Conservation (phyloP, 1,140 invertebrate genomes). For the Conopomorpha cramerella region DNA sequence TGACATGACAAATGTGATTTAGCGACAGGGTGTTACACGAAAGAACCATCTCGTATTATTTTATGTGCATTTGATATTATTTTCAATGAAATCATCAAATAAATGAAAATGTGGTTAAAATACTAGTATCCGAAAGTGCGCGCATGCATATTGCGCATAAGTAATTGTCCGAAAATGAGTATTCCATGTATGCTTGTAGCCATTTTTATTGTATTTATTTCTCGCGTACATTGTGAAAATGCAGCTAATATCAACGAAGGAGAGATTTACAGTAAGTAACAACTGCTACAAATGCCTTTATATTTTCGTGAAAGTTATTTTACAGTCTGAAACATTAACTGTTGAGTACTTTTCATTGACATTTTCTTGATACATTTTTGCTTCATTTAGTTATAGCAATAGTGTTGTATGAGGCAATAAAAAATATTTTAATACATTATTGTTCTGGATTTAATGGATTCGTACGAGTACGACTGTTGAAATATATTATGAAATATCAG, state of each 20-base stretch:
- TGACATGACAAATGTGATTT: background rate
- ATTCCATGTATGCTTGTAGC: slow-evolving; percentile 48
- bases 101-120: slow-evolving; percentile 35
- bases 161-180: slow-evolving; percentile 46
- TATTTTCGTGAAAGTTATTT: no score
- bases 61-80: slow-evolving; percentile 32
- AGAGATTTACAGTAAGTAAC: slow-evolving; percentile 46
- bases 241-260: slow-evolving; percentile 49
- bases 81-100: slow-evolving; percentile 30
- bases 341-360: no score
- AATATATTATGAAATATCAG: no score
- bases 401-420: no score
- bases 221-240: slow-evolving; percentile 58
- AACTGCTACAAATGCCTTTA: no score
- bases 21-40: background rate
- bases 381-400: no score
- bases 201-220: slow-evolving; percentile 60
- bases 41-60: slow-evolving; percentile 33
- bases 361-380: no score
- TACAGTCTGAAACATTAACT: no score
- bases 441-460: no score
- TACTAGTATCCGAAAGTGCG: slow-evolving; percentile 33
- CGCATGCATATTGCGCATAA: slow-evolving; percentile 22
- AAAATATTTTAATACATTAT: no score
- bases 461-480: no score